Evolutionary conservation across 2,113 vertebrate genomes (phyloP).

Genomic region (Butorides virescens): DNA sequence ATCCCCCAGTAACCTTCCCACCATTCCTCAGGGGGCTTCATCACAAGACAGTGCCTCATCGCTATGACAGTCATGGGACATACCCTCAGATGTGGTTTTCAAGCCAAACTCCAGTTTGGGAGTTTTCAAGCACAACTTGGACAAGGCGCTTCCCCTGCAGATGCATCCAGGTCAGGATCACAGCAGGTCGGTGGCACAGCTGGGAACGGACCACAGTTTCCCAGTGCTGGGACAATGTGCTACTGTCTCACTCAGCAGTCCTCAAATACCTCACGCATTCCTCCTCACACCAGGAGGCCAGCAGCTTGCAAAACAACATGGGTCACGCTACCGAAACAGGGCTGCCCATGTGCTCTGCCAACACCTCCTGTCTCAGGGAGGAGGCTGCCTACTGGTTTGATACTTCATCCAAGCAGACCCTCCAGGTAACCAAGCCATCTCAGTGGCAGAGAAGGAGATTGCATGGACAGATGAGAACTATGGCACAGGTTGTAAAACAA

Average conservation of each 20-base stretch:
- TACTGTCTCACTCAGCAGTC: not conserved
- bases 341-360: not conserved
- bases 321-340: accelerated
- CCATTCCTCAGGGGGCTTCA: not conserved
- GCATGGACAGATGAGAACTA: not conserved
- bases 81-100: accelerated
- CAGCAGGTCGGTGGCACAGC: not conserved
- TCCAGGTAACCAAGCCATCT: not conserved
- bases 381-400: not conserved
- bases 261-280: not conserved
- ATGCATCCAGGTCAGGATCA: not conserved
- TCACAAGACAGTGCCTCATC: accelerated
- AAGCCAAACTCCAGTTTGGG: not conserved
- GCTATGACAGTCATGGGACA: not conserved
- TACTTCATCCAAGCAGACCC: not conserved
- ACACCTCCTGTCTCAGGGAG: not conserved
- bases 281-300: not conserved
- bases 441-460: not conserved
- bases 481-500: not conserved
- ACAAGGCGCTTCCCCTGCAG: not conserved
- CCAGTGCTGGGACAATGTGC: not conserved
- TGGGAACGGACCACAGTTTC: not conserved
- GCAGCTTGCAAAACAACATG: not conserved
- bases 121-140: not conserved
- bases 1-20: not conserved